Evolutionary conservation across 2,113 vertebrate genomes (phyloP), one percentile per base, ranked within the genome.

Genomic region (Elachura formosa): DNA sequence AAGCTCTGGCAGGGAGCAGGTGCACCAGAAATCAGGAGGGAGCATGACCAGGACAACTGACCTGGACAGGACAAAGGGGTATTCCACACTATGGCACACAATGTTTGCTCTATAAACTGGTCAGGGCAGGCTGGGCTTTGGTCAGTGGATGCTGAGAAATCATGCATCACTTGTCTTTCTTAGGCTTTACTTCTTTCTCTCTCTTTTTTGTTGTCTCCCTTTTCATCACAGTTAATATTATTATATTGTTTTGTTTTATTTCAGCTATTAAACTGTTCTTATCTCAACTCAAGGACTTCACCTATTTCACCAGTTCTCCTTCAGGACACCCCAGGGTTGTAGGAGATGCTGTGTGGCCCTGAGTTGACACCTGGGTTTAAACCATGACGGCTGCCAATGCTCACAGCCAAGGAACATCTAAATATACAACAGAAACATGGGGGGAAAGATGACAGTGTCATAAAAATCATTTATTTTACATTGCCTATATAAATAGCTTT

Each of bases 381-480:
- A 24, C 72, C 64, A 41, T 1, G 22, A 10, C 25, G 75, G 14
- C 34, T 54, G 8, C 82, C 26, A 51, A 7, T 34, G 21, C 14
- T 38, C 74, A 68, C 64, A 86, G 38, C 19, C 55, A 74, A 78
- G 45, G 52, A 85, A 86, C 73, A 79, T 24, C 12, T 34, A 92
- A 67, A 76, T 64, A 84, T 17, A 38, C 59, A 74, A 61, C 63
- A 69, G 55, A 82, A 93, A 71, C 22, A 6, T 6, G 18, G 9
- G 8, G 22, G 10, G 1, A 2, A 34, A 49, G 33, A 69, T 3
- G n/a, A 67, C 67, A 61, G 51, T 52, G n/a, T 40, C 68, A 17
- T 67, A 67, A 94, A 90, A 54, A 17, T 19, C 25, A 75, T 74
- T 68, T 24, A 54, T 95, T 97, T 95, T 90, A n/a, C 52, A 78